Evolutionary conservation across 2,888 invertebrate genomes (phyloP).

Genomic region (Podotricha telesiphe): DNA sequence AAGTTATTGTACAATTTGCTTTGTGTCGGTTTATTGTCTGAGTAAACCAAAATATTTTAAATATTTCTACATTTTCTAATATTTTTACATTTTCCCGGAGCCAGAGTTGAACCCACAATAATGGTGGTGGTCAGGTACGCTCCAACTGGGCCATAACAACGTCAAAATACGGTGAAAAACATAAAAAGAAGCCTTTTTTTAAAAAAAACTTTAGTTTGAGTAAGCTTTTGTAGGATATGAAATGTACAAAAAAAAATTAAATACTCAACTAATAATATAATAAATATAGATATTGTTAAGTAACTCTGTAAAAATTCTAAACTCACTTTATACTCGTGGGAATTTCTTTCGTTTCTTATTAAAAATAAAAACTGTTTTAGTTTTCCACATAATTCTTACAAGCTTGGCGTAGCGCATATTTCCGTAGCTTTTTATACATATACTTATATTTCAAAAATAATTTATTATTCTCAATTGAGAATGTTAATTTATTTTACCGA

Average conservation of each 20-base stretch:
- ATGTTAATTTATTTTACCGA: neutral
- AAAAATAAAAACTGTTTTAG: conserved; percentile 18
- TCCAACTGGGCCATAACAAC: too few species aligned
- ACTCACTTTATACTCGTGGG: conserved; percentile 7
- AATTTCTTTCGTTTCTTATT: conserved; percentile 11
- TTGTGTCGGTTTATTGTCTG: too few species aligned
- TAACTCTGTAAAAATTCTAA: neutral
- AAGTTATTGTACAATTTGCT: too few species aligned
- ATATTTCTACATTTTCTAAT: neutral
- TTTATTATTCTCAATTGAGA: neutral
- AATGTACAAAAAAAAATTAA: neutral
- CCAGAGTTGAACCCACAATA: neutral
- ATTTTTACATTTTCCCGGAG: too few species aligned
- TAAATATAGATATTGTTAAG: neutral
- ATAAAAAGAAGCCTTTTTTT: too few species aligned
- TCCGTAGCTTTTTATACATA: conserved; percentile 1
- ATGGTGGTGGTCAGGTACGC: too few species aligned
- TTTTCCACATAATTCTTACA: conserved; percentile 13
- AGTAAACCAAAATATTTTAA: neutral
- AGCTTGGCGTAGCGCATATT: conserved; percentile 15
- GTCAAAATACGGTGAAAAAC: too few species aligned
- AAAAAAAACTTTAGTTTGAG: neutral
- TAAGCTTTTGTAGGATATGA: neutral
- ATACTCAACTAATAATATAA: too few species aligned
- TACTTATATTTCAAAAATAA: neutral